Conservation (phyloP, 2,797 vertebrate species). For the Lindbergichthys nudifrons region DNA sequence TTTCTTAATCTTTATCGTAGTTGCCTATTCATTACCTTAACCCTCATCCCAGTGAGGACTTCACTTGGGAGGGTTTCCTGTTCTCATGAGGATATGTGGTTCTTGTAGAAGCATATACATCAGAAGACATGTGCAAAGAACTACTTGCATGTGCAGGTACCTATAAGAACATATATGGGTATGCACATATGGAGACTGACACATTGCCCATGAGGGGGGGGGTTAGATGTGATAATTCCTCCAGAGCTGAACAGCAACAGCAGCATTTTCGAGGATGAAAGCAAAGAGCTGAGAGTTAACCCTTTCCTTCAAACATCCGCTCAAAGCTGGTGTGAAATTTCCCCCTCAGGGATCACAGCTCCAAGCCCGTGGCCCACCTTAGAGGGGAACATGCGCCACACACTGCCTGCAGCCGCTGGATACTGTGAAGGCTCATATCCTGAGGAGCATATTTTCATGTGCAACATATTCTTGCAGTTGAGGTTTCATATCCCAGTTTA, state of each 20-base stretch:
- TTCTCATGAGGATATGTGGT: neutral
- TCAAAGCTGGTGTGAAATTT: slow-evolving; percentile 60
- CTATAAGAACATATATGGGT: neutral
- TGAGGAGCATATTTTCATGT: neutral
- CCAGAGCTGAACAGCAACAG: slow-evolving; percentile 61
- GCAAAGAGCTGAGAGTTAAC: slow-evolving; percentile 58
- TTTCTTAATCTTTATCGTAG: neutral
- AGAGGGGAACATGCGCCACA: slow-evolving; percentile 8
- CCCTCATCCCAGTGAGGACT: neutral
- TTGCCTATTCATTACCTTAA: neutral
- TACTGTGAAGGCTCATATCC: neutral
- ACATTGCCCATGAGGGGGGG: slow-evolving; percentile 27
- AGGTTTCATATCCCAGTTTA: neutral
- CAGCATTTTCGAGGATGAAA: slow-evolving; percentile 68
- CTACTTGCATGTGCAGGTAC: neutral
- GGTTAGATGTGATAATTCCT: slow-evolving; percentile 58
- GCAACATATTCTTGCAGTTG: neutral
- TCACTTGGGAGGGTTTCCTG: neutral
- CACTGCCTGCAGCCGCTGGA: slow-evolving; percentile 7
- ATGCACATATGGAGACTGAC: slow-evolving; percentile 42
- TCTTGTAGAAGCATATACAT: neutral
- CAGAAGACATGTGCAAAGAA: neutral
- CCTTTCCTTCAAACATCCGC: slow-evolving; percentile 45
- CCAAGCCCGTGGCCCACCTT: slow-evolving; percentile 42
- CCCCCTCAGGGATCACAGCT: slow-evolving; percentile 23